Base-by-base conservation (phyloP, 2,797 vertebrate species). In the Danio jaintianensis region DNA sequence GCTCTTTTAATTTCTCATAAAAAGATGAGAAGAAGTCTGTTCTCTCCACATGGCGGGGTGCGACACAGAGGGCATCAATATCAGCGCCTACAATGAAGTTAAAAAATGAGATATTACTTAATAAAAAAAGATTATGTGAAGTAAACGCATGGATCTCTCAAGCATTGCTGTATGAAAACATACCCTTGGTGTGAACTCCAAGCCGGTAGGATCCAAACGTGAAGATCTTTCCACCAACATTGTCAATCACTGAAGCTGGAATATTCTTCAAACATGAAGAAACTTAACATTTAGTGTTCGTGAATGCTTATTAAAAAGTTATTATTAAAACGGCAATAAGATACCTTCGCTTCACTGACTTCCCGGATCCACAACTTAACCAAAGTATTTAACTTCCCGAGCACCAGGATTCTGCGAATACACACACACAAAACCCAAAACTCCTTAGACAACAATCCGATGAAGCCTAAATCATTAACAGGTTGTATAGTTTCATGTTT, bases 161-260 rank as follows among this genome's bases (percentile, higher is more conserved):
- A 62, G 9, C 15, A 1, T 13, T 59, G 15, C 20, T 11, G 16
- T 42, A 62, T 15, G 8, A 75, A 36, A 89, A 92, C 93, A 82
- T 94, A 97, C 96, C 96, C 95, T 97, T 96, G 62, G 95, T 95
- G 83, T 97, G 94, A 82, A 95, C 96, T 70, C 95, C 96, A 91
- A 98, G 91, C 89, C 93, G 92, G 83, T 96, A 96, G 47, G 96
- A 97, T 81, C 96, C 97, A 90, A 98, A 97, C 0, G 96, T 95
- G 92, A 97, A 95, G 87, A 97, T 95, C 90, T 96, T 97, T 71
- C 96, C 96, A 84, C 96, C 96, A 79, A 96, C 95, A 7, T 94
- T 95, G 85, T 96, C 96, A 84, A 94, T 94, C 85, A 96, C 90
- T 50, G 92, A 93, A 61, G 94, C 92, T 4, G 96, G 96, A 88